These are phyloP conservation scores for Bombus superbus DNA, from an alignment of 1,140 invertebrate genomes.

Conservation along the genomic window DNA sequence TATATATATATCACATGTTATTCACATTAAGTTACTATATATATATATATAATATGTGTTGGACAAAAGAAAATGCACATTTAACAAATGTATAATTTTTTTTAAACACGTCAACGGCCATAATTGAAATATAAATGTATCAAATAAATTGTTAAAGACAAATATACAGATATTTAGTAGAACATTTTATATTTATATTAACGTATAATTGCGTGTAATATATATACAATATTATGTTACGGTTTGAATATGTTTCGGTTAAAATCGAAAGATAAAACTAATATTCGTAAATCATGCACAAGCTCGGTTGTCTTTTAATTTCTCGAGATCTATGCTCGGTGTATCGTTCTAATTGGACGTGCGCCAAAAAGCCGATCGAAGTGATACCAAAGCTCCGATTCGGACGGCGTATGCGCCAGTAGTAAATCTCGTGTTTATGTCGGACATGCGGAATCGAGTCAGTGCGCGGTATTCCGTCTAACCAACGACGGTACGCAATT, in stretches of 20 bases:
- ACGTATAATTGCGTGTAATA: background rate
- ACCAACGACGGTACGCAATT: constrained; percentile 27
- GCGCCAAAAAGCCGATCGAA: constrained; percentile 49
- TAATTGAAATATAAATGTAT: constrained; percentile 26
- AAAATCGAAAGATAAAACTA: background rate
- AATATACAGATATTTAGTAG: background rate
- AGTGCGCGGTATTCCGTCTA: constrained; percentile 26
- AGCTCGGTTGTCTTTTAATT: constrained; percentile 22
- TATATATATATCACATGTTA: background rate
- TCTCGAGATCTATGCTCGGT: constrained; percentile 16
- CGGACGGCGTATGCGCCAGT: constrained; percentile 58
- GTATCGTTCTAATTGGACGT: constrained; percentile 51
- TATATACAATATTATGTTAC: background rate
- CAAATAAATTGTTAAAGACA: constrained; percentile 13
- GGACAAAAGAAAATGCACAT: background rate
- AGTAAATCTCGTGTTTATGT: constrained; percentile 62
- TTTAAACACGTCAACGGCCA: background rate
- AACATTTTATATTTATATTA: background rate
- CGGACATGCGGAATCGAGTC: constrained; percentile 47
- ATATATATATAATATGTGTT: constrained; percentile 1
- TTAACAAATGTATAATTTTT: background rate
- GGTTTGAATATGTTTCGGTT: background rate
- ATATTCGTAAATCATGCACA: background rate
- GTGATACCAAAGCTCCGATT: constrained; percentile 27
- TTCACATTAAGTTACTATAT: background rate